Conservation (phyloP, 2,797 vertebrate genomes). For the Parauchenoglanis punctatus region DNA sequence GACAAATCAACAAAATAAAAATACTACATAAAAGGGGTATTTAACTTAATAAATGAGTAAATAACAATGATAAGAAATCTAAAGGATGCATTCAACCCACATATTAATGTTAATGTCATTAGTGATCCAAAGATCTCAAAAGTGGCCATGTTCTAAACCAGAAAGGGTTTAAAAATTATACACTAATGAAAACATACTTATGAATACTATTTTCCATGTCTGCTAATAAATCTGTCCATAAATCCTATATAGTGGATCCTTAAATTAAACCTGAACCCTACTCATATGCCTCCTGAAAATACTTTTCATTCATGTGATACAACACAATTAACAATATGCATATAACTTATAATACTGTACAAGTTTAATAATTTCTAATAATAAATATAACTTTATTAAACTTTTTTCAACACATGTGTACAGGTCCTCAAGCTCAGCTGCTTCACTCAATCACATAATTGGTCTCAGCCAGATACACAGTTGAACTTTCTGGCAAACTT, state of each 20-base stretch:
- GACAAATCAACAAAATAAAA: background rate
- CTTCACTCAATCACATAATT: background rate
- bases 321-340: background rate
- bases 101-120: background rate
- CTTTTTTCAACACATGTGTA: background rate
- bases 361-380: no score
- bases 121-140: background rate
- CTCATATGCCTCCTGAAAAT: background rate
- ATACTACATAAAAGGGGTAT: background rate
- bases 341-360: no score
- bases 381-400: background rate
- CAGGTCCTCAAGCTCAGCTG: background rate
- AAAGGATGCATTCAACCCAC: background rate
- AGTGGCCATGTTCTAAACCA: background rate
- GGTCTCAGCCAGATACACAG: background rate
- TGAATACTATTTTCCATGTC: no score
- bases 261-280: background rate
- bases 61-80: background rate
- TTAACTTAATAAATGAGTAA: background rate
- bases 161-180: no score
- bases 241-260: no score
- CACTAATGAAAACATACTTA: no score
- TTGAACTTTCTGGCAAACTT: background rate
- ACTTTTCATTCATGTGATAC: background rate
- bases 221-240: background rate